Conservation (phyloP, 1,140 invertebrate genomes). For the Pissodes strobi region DNA sequence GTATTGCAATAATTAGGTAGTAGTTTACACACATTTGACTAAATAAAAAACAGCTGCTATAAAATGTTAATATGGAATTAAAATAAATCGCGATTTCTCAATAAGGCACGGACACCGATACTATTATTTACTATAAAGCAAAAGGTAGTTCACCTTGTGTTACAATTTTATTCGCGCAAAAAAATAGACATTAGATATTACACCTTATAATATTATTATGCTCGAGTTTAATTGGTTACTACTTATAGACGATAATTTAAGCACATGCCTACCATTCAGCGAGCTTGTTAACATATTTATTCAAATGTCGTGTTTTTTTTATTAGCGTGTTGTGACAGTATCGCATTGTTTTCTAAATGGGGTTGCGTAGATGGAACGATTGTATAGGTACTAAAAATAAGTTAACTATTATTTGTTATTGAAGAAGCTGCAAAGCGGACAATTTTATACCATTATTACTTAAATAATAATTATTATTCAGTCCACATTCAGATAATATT, state of each 20-base stretch:
- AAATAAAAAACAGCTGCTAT: no score
- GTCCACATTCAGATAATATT: no score
- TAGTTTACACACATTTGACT: no score
- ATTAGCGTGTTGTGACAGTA: background rate
- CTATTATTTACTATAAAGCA: constrained; percentile 23
- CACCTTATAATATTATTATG: constrained; percentile 10
- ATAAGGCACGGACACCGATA: constrained; percentile 13
- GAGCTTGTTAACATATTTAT: constrained; percentile 5
- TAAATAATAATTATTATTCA: no score
- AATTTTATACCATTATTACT: no score
- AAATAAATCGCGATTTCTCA: no score
- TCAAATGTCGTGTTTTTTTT: background rate
- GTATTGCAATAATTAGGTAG: no score
- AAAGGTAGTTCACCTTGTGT: constrained; percentile 22
- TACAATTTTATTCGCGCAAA: constrained; percentile 10
- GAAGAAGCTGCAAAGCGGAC: no score
- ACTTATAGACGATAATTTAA: background rate
- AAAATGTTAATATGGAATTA: no score
- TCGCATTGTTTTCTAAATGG: background rate
- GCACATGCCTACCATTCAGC: constrained; percentile 6
- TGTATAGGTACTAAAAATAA: no score
- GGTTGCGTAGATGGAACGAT: no score
- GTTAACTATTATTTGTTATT: no score
- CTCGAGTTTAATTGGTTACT: constrained; percentile 1
- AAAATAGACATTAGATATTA: constrained; percentile 19